Conservation (phyloP, 2,797 vertebrate species). For the Hydrophis major region DNA sequence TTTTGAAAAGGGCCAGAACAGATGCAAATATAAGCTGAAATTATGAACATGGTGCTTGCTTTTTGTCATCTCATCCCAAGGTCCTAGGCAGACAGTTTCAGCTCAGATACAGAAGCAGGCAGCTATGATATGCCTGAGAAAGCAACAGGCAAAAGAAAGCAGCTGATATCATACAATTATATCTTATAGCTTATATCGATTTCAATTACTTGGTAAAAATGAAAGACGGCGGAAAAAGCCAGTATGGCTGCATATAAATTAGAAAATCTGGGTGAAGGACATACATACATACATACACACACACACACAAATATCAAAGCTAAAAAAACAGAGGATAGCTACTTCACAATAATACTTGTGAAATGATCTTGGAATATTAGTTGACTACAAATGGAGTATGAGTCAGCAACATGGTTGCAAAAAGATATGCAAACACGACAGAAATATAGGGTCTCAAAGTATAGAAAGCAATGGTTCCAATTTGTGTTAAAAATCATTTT, state of each 20-base stretch:
- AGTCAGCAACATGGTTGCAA: neutral
- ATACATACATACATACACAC: too few species aligned
- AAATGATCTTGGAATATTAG: neutral
- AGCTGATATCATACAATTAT: neutral
- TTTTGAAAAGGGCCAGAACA: neutral
- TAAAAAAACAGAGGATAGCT: neutral
- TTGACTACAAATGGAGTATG: neutral
- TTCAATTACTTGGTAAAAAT: neutral
- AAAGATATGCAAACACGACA: neutral
- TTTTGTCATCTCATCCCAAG: neutral
- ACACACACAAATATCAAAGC: neutral
- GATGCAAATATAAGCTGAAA: accelerated
- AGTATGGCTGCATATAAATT: neutral
- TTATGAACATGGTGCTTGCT: neutral
- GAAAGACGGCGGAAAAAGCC: neutral
- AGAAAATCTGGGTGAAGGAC: neutral
- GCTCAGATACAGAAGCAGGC: neutral
- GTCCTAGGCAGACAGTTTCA: neutral
- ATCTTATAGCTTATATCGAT: too few species aligned
- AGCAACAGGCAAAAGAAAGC: slow-evolving; percentile 2
- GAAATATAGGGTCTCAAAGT: neutral
- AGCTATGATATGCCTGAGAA: neutral
- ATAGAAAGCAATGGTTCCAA: neutral
- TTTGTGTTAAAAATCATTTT: neutral
- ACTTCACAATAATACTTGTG: neutral